Evolutionary conservation across 2,888 invertebrate species (phyloP), one percentile per base, ranked within the genome.

Genomic region (Slavum lentiscoides): DNA sequence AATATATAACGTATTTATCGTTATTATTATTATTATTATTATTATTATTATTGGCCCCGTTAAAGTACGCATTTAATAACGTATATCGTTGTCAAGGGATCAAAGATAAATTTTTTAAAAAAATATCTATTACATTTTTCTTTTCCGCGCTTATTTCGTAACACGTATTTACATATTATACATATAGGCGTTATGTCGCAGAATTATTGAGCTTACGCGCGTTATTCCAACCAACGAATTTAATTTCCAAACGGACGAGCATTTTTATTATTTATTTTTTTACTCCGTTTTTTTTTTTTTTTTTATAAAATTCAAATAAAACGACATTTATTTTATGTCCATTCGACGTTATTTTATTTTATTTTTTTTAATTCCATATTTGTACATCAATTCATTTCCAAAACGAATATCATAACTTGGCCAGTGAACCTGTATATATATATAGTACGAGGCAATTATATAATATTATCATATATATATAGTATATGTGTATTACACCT

Each of bases 171-270:
- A n/a, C n/a, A n/a, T n/a, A n/a, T n/a, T n/a, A n/a, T n/a, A n/a
- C n/a, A n/a, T 55, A 55, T 11, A 49, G 61, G 49, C n/a, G n/a
- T 62, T 55, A 49, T n/a, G 74, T 64, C 37, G 15, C 64, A 74
- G n/a, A 64, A 49, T 49, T 49, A 53, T 74, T 74, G 74, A 74
- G 53, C 53, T 64, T 64, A 74, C 55, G 58, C 30, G 30, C n/a
- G n/a, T n/a, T 30, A 2, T 30, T 39, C 8, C 21, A 43, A 11
- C 64, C 55, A 37, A 74, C 64, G 55, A 74, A 74, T 64, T 74
- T 74, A 64, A 74, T 73, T 73, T 49, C 73, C 11, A 15, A 62
- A 73, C 37, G 13, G 11, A 30, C 61, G 13, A 19, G 49, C 49
- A 15, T 73, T 73, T 59, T 59, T 17, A 21, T 58, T 15, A 66